Evolutionary conservation across 2,113 vertebrate genomes (phyloP).

Genomic region (Saiga tatarica): DNA sequence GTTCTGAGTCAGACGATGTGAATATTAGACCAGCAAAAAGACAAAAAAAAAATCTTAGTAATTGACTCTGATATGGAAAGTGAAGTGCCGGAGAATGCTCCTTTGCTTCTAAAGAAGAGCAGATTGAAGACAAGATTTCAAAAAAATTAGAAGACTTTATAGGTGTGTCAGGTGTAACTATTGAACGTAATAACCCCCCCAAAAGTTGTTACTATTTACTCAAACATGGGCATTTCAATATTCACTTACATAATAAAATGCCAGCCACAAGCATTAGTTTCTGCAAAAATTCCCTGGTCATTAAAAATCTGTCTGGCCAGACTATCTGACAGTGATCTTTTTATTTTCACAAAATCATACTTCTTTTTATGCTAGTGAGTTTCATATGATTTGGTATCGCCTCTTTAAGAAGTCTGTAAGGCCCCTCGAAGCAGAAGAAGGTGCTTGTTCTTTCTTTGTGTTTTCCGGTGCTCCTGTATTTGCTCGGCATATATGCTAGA

Average conservation of each 20-base stretch:
- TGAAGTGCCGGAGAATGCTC: not conserved
- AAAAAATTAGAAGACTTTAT: not conserved
- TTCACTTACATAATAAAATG: not conserved
- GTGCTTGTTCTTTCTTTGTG: not conserved
- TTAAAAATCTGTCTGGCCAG: not conserved
- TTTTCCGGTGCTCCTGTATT: not conserved
- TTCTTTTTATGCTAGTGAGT: not conserved
- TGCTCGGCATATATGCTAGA: not conserved
- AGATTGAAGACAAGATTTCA: not conserved
- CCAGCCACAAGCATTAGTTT: not conserved
- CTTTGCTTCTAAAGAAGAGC: not conserved
- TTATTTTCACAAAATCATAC: not conserved
- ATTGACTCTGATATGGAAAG: not conserved
- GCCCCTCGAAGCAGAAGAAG: not conserved
- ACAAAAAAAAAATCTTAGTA: not conserved
- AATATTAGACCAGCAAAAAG: not conserved
- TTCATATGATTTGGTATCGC: not conserved
- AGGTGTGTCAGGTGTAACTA: not conserved
- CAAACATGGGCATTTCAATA: not conserved
- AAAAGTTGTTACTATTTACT: not conserved
- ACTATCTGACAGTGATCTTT: not conserved
- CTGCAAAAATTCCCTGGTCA: not conserved
- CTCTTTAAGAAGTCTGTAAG: not conserved
- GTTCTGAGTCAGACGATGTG: not conserved
- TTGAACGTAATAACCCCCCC: rapidly evolving